Base-by-base conservation (phyloP, 2,797 vertebrate genomes). In the Acrocephalus scirpaceus region DNA sequence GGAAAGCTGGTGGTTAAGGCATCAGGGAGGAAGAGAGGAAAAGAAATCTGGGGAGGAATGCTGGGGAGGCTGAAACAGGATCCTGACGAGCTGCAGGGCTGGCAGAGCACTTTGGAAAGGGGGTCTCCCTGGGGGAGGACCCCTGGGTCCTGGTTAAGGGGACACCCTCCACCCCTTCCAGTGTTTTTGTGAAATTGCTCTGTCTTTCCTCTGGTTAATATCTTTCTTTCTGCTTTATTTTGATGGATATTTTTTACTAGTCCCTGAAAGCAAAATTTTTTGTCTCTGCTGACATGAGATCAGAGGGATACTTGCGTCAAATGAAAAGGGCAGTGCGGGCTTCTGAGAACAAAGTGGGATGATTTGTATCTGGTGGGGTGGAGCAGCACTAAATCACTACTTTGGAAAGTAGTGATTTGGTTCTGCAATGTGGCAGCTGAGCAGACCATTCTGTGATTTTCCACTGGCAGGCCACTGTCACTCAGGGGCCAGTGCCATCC, bases 1-100 rank as follows among this genome's bases (percentile, higher is more conserved):
- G 66, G 90, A 66, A 93, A 96, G 54, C 69, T 58, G 22, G 70
- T 95, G 90, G 76, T 91, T 95, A 86, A 45, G 79, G 86, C 62
- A 69, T 73, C n/a, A 48, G 58, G n/a, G 86, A 95, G 76, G 76
- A 95, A 80, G 69, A 90, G 42, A 84, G 58, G 87, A 79, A 83
- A 87, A 80, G 76, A 76, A 94, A 90, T 53, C 25, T 77, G 61
- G 32, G 13, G 61, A 77, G 66, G 91, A 93, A 65, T 80, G 69
- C 50, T 86, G 58, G 65, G 26, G 42, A 95, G 42, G 50, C 54
- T 93, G 88, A 90, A 93, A 88, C 1, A 4, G 58, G 36, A 86
- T 94, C 56, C 76, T 88, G 82, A 74, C 0, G 0, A 42, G 40
- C 40, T 42, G 40, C 40, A 42, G 40, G 40, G 40, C 40, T 42